These are phyloP conservation scores for Aphelinus atriplicis DNA, from an alignment of 1,140 invertebrate species.

Conservation along the genomic window DNA sequence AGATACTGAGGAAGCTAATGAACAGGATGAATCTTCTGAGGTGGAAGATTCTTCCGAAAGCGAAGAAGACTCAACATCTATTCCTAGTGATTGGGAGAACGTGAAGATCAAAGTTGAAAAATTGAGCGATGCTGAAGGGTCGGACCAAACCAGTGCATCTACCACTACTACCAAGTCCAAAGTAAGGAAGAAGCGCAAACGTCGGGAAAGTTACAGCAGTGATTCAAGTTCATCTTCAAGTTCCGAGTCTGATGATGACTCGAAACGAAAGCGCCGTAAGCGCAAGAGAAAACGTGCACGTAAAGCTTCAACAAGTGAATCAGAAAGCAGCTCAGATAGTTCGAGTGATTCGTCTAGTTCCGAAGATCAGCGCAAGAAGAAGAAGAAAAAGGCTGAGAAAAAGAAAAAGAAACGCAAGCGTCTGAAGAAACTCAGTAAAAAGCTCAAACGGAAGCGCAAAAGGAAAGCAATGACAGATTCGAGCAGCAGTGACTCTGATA, in stretches of 20 bases:
- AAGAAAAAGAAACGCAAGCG: constrained; percentile 51
- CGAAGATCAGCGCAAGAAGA: constrained; percentile 47
- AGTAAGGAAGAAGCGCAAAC: constrained; percentile 46
- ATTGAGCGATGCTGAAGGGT: constrained; percentile 50
- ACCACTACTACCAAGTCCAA: background rate
- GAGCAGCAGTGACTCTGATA: constrained; percentile 56
- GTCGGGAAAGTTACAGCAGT: constrained; percentile 49
- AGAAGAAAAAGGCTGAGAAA: constrained; percentile 49
- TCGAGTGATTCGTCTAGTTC: constrained; percentile 46
- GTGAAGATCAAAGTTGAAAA: constrained; percentile 56
- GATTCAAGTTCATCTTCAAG: constrained; percentile 54
- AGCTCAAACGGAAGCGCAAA: constrained; percentile 33
- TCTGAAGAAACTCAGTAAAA: constrained; percentile 43
- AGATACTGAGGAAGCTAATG: constrained; percentile 4
- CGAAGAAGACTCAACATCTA: constrained; percentile 42
- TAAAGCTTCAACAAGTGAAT: constrained; percentile 49
- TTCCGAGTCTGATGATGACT: constrained; percentile 53
- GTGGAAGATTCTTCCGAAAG: no score
- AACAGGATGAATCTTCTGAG: constrained; percentile 17
- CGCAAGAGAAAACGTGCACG: constrained; percentile 43
- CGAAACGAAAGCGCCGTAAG: constrained; percentile 43
- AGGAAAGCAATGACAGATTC: constrained; percentile 48
- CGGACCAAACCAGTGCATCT: background rate
- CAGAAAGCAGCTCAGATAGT: constrained; percentile 52
- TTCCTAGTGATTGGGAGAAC: constrained; percentile 58